Conservation (phyloP, 2,113 vertebrate genomes). For the Syrrhaptes paradoxus region DNA sequence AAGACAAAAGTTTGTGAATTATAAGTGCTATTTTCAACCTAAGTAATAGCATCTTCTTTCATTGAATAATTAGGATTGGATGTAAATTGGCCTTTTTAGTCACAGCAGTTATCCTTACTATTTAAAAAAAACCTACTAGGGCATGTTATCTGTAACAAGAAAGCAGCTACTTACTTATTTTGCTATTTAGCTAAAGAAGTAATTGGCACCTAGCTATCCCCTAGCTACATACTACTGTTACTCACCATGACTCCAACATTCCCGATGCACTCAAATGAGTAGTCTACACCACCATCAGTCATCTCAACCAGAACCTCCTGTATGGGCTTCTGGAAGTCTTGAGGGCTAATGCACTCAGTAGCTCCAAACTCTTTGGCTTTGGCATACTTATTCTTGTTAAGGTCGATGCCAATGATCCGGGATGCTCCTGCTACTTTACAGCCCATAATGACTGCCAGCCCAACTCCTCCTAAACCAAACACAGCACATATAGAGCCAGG, state of each 20-base stretch:
- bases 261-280: conserved; percentile 83
- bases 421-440: conserved; percentile 80
- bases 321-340: conserved; percentile 78
- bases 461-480: conserved; percentile 83
- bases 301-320: conserved; percentile 79
- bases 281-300: conserved; percentile 82
- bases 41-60: background rate
- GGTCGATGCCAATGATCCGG: conserved; percentile 78
- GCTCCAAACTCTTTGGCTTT: conserved; percentile 82
- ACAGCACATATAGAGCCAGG: conserved; percentile 79
- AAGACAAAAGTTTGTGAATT: background rate
- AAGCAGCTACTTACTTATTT: background rate
- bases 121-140: background rate
- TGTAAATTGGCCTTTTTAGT: background rate
- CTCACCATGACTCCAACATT: conserved; percentile 83
- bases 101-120: background rate
- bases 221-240: background rate
- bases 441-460: conserved; percentile 81
- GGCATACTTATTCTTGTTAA: conserved; percentile 80
- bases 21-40: background rate
- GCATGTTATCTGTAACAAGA: background rate
- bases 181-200: background rate
- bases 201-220: background rate
- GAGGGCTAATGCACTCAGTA: conserved; percentile 78
- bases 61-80: background rate